phyloP scores from a whole-genome alignment of 1,140 invertebrate genomes.

The Pseudomyrmex pallidus region DNA sequence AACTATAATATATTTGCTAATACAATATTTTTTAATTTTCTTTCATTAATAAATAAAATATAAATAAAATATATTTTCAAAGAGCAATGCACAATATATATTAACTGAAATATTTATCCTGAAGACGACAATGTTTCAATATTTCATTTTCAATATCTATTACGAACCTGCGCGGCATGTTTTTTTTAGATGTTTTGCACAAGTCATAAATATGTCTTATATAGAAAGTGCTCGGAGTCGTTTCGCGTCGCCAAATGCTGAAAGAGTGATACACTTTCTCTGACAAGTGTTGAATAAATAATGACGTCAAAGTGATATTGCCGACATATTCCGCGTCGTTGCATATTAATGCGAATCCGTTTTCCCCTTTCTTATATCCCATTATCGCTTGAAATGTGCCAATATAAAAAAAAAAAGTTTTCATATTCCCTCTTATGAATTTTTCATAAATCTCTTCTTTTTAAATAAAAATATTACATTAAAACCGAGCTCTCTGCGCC shows the following conservation, averaged over 20 bases:
- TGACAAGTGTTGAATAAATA: conserved; percentile 50
- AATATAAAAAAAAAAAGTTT: conserved; percentile 20
- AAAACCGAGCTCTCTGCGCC: too few species aligned
- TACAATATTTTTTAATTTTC: not conserved
- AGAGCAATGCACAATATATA: not conserved
- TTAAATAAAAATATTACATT: not conserved
- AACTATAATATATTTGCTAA: not conserved
- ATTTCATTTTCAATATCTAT: conserved; percentile 28
- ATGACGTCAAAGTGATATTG: conserved; percentile 55
- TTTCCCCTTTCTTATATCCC: conserved; percentile 31
- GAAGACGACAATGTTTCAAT: not conserved
- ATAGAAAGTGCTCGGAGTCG: conserved; percentile 11
- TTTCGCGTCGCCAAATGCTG: conserved; percentile 18
- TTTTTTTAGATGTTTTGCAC: conserved; percentile 39
- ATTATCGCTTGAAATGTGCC: conserved; percentile 36
- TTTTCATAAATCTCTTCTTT: conserved; percentile 30
- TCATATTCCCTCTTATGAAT: not conserved
- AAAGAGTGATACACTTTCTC: conserved; percentile 55
- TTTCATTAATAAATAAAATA: not conserved
- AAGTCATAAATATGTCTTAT: conserved; percentile 53
- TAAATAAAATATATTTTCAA: not conserved
- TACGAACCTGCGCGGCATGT: not conserved
- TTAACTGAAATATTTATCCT: conserved; percentile 27
- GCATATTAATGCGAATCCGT: conserved; percentile 50
- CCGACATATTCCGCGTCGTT: conserved; percentile 37